Percentiles rank a stretch among this genome's conserved stretches.
Evolutionary conservation across 1,140 invertebrate species (phyloP).

Genomic region (Dendrolimus punctatus): DNA sequence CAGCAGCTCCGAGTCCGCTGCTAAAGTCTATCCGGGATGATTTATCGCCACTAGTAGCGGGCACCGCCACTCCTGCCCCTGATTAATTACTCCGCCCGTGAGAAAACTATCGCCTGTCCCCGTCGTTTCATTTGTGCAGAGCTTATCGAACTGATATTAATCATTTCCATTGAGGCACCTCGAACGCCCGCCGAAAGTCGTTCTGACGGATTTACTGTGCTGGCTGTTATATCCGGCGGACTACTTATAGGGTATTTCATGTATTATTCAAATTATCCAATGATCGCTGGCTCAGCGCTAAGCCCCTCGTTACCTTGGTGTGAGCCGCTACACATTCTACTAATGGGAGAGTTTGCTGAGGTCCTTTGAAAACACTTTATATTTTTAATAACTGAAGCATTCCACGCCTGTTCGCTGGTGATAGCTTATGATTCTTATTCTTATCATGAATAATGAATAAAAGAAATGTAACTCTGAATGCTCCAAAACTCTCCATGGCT

Average conservation of each 20-base stretch:
- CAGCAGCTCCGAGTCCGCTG: conserved; percentile 12
- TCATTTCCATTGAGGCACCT: conserved; percentile 10
- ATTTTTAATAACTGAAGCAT: conserved; percentile 11
- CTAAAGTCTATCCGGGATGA: conserved; percentile 31
- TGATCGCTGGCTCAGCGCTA: conserved; percentile 25
- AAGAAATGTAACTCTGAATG: conserved; percentile 5
- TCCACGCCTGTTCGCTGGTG: too few relatives aligned
- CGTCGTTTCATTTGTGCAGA: conserved; percentile 33
- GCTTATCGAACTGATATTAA: conserved; percentile 34
- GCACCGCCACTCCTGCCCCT: conserved; percentile 21
- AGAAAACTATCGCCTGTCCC: conserved; percentile 43
- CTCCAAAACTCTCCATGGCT: conserved; percentile 3
- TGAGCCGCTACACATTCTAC: conserved; percentile 28
- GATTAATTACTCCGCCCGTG: conserved; percentile 40
- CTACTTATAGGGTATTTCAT: conserved; percentile 18
- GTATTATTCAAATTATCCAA: conserved; percentile 50
- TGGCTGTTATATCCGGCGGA: too few relatives aligned
- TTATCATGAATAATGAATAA: background rate
- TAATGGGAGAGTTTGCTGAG: conserved; percentile 47
- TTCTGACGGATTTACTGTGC: too few relatives aligned
- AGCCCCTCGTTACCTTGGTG: conserved; percentile 24
- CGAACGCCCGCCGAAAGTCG: too few relatives aligned
- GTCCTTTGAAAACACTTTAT: conserved; percentile 27
- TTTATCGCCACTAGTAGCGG: conserved; percentile 25
- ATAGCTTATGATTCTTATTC: too few relatives aligned